phyloP scores from a whole-genome alignment of 2,797 vertebrate genomes.

The Dromococcyx pavoninus region DNA sequence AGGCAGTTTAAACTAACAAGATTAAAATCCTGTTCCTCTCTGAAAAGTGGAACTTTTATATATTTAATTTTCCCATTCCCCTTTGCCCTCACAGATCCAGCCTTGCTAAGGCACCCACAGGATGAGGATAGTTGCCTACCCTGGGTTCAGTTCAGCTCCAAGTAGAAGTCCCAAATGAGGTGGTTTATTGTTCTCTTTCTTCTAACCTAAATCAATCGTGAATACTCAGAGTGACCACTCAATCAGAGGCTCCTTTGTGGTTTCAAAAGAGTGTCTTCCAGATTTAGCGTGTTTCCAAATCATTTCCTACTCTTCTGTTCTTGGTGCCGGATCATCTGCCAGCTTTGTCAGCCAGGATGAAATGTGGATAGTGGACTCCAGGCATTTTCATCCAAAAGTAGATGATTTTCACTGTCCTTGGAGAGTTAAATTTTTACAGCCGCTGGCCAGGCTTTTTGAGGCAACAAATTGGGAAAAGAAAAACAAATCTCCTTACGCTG shows the following conservation, averaged over 20 bases:
- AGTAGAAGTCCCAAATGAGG: not conserved
- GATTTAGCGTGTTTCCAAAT: slow-evolving; percentile 47
- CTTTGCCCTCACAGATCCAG: slow-evolving; percentile 4
- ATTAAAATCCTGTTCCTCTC: not conserved
- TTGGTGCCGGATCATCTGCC: slow-evolving; percentile 27
- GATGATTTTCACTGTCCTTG: slow-evolving; percentile 43
- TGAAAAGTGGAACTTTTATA: not conserved
- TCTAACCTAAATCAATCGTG: not conserved
- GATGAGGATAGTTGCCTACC: not conserved
- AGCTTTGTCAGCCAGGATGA: slow-evolving; percentile 63
- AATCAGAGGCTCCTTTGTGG: slow-evolving; percentile 43
- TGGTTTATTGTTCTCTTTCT: slow-evolving; percentile 29
- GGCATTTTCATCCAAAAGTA: slow-evolving; percentile 57
- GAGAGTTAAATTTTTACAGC: slow-evolving; percentile 46
- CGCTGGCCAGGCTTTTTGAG: slow-evolving; percentile 33
- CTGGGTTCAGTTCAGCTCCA: not conserved
- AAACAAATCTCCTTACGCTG: slow-evolving; percentile 46
- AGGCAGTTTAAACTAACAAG: not conserved
- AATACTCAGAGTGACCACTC: not conserved
- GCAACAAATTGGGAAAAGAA: slow-evolving; percentile 36
- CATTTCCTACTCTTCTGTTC: slow-evolving; percentile 43
- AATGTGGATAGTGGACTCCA: slow-evolving; percentile 1
- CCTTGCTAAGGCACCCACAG: not conserved
- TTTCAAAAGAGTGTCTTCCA: slow-evolving; percentile 47
- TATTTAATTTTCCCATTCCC: slow-evolving; percentile 11